A percentile compares a stretch with the other conserved stretches of the same genome.
Evolutionary conservation across 2,113 vertebrate genomes (phyloP).

Genomic region (Corydoras sp.): DNA sequence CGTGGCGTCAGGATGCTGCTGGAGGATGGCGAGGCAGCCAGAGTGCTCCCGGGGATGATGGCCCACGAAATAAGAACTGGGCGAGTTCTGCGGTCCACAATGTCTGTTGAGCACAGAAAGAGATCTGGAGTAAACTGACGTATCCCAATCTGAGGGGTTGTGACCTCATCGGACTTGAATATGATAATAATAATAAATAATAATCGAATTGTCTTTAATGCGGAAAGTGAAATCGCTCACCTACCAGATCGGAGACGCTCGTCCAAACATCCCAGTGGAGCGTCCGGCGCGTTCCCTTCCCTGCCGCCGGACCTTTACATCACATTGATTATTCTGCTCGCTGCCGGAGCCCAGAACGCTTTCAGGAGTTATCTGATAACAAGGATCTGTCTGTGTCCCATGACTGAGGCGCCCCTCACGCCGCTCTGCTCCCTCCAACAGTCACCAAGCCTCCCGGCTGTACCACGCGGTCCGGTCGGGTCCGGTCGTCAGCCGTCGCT

Average conservation of each 20-base stretch:
- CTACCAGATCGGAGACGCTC: background rate
- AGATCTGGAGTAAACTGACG: too few species aligned
- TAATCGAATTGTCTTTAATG: too few species aligned
- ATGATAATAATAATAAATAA: too few species aligned
- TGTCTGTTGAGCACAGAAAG: too few species aligned
- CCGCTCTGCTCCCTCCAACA: background rate
- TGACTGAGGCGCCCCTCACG: background rate
- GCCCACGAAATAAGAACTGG: background rate
- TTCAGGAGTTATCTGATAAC: constrained; percentile 3
- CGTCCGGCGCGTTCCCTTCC: too few species aligned
- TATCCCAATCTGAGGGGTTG: too few species aligned
- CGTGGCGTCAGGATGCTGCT: constrained; percentile 19
- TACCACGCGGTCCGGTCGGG: constrained; percentile 34
- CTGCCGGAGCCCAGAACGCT: background rate
- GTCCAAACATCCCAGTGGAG: constrained; percentile 11
- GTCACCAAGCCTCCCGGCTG: constrained; percentile 9
- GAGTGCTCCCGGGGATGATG: constrained; percentile 24
- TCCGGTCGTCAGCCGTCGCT: background rate
- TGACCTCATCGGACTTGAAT: too few species aligned
- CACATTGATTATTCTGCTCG: background rate
- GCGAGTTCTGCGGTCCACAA: too few species aligned
- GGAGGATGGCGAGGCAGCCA: constrained; percentile 19
- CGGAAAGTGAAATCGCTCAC: too few species aligned
- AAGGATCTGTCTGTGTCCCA: constrained; percentile 9
- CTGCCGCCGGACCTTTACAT: background rate